Conservation (phyloP, 2,888 invertebrate species). For the Dichetophora obliterata region DNA sequence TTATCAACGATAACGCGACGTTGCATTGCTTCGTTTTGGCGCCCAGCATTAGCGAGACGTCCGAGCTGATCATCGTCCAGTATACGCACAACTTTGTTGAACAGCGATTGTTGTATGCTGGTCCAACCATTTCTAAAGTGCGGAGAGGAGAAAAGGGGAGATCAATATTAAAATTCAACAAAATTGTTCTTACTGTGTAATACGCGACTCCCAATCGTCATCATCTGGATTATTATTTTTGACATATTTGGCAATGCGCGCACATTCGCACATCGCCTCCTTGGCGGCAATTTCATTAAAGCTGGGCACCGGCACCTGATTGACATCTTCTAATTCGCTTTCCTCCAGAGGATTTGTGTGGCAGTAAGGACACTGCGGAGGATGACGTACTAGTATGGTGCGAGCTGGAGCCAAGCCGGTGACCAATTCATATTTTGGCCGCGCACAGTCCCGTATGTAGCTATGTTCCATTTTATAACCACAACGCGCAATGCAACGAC, state of each 20-base stretch:
- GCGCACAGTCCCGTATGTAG: slow-evolving; percentile 77
- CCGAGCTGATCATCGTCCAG: slow-evolving; percentile 77
- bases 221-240: slow-evolving; percentile 72
- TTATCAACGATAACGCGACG: slow-evolving; percentile 80
- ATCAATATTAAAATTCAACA: no score
- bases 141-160: slow-evolving; percentile 45
- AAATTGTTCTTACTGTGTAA: slow-evolving; percentile 73
- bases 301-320: slow-evolving; percentile 69
- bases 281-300: slow-evolving; percentile 75
- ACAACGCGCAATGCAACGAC: slow-evolving; percentile 21
- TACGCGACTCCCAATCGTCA: slow-evolving; percentile 79
- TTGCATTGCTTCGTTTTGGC: slow-evolving; percentile 77
- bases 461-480: slow-evolving; percentile 76
- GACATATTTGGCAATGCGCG: slow-evolving; percentile 75
- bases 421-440: slow-evolving; percentile 57
- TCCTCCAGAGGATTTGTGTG: slow-evolving; percentile 66
- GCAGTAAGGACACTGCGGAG: slow-evolving; percentile 68
- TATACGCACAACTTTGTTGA: slow-evolving; percentile 76
- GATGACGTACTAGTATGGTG: slow-evolving; percentile 64
- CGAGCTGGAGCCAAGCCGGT: slow-evolving; percentile 64
- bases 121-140: slow-evolving; percentile 74
- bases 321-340: slow-evolving; percentile 71
- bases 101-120: slow-evolving; percentile 75
- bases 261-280: slow-evolving; percentile 80
- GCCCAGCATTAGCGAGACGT: slow-evolving; percentile 74